phyloP scores from a whole-genome alignment of 92 coral and sea anemone species.

The Virgularia gustaviana region DNA sequence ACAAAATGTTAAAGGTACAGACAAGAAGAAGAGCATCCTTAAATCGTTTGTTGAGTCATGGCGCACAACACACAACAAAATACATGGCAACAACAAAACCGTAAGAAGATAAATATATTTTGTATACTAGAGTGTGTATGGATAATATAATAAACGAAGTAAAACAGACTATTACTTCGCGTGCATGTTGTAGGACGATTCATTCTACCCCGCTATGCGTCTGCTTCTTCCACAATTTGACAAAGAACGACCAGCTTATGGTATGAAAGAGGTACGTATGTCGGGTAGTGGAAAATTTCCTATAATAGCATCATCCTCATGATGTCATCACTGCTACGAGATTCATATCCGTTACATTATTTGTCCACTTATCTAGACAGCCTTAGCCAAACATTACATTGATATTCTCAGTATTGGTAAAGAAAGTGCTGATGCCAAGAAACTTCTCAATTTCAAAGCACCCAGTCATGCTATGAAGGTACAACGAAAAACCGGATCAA shows the following conservation, averaged over 20 bases:
- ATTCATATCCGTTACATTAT: not conserved
- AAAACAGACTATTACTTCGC: not conserved
- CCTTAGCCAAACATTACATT: slow-evolving; percentile 82
- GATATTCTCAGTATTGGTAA: slow-evolving; percentile 89
- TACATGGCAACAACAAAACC: slow-evolving; percentile 72
- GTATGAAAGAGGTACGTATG: slow-evolving; percentile 84
- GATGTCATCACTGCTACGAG: not conserved
- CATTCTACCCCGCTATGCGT: slow-evolving; percentile 80
- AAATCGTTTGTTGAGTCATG: slow-evolving; percentile 60
- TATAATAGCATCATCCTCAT: not conserved
- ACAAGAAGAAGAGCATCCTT: slow-evolving; percentile 74
- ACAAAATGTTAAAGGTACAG: slow-evolving; percentile 64
- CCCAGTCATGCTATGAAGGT: slow-evolving; percentile 90
- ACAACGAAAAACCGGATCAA: not conserved
- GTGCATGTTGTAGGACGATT: slow-evolving; percentile 62
- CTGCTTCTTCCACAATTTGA: slow-evolving; percentile 87
- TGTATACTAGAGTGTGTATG: not conserved
- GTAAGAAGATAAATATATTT: slow-evolving; percentile 59
- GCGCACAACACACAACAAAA: slow-evolving; percentile 69
- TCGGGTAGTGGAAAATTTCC: not conserved
- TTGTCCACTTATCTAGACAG: slow-evolving; percentile 55
- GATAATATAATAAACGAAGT: not conserved
- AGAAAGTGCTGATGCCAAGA: slow-evolving; percentile 86
- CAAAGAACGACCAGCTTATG: slow-evolving; percentile 93
- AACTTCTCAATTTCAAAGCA: slow-evolving; percentile 78